Conservation (phyloP, 2,888 invertebrate genomes). For the Caenorhabditis panamensis region DNA sequence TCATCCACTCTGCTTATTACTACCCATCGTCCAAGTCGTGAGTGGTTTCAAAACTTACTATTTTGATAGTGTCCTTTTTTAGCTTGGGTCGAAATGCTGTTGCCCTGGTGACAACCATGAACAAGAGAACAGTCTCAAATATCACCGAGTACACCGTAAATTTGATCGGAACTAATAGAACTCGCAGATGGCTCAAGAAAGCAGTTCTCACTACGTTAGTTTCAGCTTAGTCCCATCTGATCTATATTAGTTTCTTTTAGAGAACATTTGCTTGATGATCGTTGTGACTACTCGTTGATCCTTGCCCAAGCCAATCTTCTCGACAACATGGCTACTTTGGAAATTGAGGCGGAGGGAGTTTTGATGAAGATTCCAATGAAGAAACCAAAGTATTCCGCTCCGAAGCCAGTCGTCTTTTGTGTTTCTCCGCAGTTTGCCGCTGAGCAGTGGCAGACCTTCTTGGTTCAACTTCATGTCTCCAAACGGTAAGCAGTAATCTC, state of each 20-base stretch:
- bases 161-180: conserved; percentile 31
- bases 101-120: conserved; percentile 46
- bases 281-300: conserved; percentile 46
- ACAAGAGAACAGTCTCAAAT: conserved; percentile 30
- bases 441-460: conserved; percentile 65
- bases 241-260: conserved; percentile 12
- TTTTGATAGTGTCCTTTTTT: not conserved
- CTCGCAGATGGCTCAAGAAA: conserved; percentile 17
- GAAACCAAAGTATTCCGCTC: conserved; percentile 28
- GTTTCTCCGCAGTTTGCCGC: conserved; percentile 63
- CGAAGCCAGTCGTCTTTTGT: conserved; percentile 61
- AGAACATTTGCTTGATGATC: conserved; percentile 36
- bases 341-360: conserved; percentile 46
- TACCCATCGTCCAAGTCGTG: conserved; percentile 38
- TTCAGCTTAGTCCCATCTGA: not conserved
- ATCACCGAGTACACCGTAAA: conserved; percentile 33
- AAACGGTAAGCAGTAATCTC: conserved; percentile 31
- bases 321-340: conserved; percentile 32
- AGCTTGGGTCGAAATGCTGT: conserved; percentile 37
- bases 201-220: conserved; percentile 39
- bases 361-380: conserved; percentile 34
- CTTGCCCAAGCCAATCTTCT: conserved; percentile 39
- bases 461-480: conserved; percentile 61
- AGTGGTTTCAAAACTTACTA: not conserved
- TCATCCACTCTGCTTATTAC: conserved; percentile 33